Percentiles rank a stretch among this genome's conserved stretches.
Evolutionary conservation across 2,888 invertebrate genomes (phyloP).

Genomic region (Craniophora ligustri): DNA sequence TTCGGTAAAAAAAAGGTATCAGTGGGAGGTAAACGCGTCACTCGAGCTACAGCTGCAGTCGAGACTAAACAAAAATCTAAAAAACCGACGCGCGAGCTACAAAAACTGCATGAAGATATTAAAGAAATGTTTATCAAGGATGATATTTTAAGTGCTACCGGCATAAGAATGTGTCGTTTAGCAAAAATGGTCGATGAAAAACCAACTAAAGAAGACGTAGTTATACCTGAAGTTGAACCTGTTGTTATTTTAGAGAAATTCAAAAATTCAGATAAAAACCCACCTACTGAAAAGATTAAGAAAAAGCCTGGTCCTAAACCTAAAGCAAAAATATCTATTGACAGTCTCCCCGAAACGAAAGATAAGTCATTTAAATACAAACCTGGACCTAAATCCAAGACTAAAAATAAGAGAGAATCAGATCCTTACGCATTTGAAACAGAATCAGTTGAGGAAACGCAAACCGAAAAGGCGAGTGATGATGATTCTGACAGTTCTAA

Average conservation of each 20-base stretch:
- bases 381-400: constrained; percentile 77
- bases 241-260: constrained; percentile 72
- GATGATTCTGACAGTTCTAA: constrained; percentile 62
- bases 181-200: constrained; percentile 84
- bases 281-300: constrained; percentile 50
- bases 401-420: constrained; percentile 59
- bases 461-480: constrained; percentile 63
- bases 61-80: constrained; percentile 55
- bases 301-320: constrained; percentile 67
- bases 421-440: constrained; percentile 80
- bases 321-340: constrained; percentile 55
- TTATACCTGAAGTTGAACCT: constrained; percentile 55
- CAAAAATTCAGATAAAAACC: constrained; percentile 51
- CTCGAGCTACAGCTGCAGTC: constrained; percentile 55
- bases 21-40: constrained; percentile 53
- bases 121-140: constrained; percentile 91
- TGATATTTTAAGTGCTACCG: constrained; percentile 89
- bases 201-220: constrained; percentile 57
- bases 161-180: constrained; percentile 90
- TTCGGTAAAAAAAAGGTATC: constrained; percentile 29
- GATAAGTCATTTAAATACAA: constrained; percentile 55
- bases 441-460: constrained; percentile 71
- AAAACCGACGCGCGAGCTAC: constrained; percentile 84
- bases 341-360: constrained; percentile 34
- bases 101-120: constrained; percentile 91